Base-by-base conservation (phyloP, 1,140 invertebrate genomes). In the Monochamus saltuarius region DNA sequence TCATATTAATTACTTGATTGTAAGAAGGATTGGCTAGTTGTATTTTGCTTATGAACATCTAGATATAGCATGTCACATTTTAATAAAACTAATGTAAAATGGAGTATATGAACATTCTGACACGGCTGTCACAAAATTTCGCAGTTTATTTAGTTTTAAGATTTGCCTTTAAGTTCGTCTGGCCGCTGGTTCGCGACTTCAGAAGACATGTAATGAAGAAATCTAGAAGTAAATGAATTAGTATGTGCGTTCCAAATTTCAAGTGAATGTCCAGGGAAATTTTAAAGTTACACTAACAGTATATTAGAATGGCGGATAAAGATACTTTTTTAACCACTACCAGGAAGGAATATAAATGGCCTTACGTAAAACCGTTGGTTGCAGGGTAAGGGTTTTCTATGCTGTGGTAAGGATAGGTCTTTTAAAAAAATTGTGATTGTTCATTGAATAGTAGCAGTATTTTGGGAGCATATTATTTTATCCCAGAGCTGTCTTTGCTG, bases 341-440 rank as follows among this genome's bases (percentile, higher is more conserved):
- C 42, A 78, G 77, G 29, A 75, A 75, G 50, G 81, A 84, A 58
- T 85, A 77, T 62, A 76, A 76, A 65, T 85, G 83, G 82, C 82
- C 83, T 0, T 81, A 81, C 72, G 71, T 78, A 36, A 80, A 83
- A 62, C 80, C 81, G 1, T 62, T 83, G 10, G 67, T 81, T 8
- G 76, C 78, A 57, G 83, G 78, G 79, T 78, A 53, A 55, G 49
- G 4, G 36, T 71, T 8, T 67, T 69, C 35, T 40, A 58, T 7
- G n/a, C n/a, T 51, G 51, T 4, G 29, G n/a, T 35, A 3, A 17
- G 10, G 6, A 29, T 29, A 29, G 22, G 6, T 29, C n/a, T 29
- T 29, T 29, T 29, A 29, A 29, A 29, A 2, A 6, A 29, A 29
- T 29, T n/a, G n/a, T n/a, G n/a, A n/a, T n/a, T n/a, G n/a, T n/a